Evolutionary conservation across 2,888 invertebrate species (phyloP), one percentile per base, ranked within the genome.

Genomic region (Pristionchus fissidentatus): DNA sequence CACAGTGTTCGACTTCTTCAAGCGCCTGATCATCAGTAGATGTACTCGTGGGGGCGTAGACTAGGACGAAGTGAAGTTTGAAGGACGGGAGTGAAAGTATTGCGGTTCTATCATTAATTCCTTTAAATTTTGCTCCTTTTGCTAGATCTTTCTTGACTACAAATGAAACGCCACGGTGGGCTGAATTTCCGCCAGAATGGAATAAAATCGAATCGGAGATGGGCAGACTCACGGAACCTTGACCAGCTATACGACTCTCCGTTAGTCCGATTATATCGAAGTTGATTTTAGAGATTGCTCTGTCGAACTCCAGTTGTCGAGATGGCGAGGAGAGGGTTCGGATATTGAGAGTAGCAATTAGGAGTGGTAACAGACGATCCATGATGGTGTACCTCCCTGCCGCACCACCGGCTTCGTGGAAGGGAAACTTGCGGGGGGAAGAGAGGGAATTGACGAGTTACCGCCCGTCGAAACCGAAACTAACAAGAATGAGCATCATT

Each of bases 231-330:
- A 73, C 41, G 43, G 70, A 35, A 13, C 66, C 66, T 38, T 38
- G 5, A 5, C 66, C 66, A 5, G 10, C 22, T 4, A 66, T 66
- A 5, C 66, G 10, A 5, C 32, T 3, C 15, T 66, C 66, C n/a
- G 66, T 66, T 19, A 66, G 19, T 3, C 66, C 66, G 35, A 66
- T 22, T 32, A 66, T 29, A 22, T 66, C 66, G 32, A 29, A 62
- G 7, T 38, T 73, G 70, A 73, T 22, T 26, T 73, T 73, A 15
- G 38, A 3, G 1, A 73, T 22, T 2, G 70, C 70, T 3, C n/a
- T 10, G 41, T 73, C 70, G 70, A 73, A 43, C n/a, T 73, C 70
- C 70, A 32, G 1, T 15, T 32, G 70, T 32, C 70, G 70, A n/a
- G 70, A 73, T 19, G 26, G 4, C 19, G 70, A 10, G 26, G 70